phyloP scores from a whole-genome alignment of 2,113 vertebrate genomes.

The Saccopteryx leptura region DNA sequence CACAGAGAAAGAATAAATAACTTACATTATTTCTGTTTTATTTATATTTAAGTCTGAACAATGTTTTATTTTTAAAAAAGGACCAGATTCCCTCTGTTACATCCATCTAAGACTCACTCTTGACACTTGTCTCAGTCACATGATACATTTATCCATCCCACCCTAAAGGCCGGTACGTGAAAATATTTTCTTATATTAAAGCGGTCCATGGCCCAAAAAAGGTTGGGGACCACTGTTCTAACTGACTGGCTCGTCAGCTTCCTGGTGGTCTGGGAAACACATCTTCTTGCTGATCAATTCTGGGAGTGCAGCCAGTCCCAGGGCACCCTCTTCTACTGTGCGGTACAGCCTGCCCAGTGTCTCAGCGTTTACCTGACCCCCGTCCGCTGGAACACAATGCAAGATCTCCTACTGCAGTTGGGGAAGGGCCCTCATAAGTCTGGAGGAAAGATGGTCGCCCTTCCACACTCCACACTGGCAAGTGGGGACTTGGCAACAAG shows the following conservation, averaged over 20 bases:
- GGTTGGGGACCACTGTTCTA: too few species aligned
- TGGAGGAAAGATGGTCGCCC: background rate
- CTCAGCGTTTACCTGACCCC: background rate
- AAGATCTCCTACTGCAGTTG: background rate
- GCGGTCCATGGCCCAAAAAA: too few species aligned
- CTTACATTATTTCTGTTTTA: too few species aligned
- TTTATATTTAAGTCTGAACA: too few species aligned
- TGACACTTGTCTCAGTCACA: too few species aligned
- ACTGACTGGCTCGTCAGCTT: background rate
- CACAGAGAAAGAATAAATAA: too few species aligned
- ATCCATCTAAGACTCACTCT: too few species aligned
- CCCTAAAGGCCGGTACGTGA: too few species aligned
- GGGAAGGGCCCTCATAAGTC: background rate
- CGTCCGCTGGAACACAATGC: background rate
- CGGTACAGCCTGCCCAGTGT: background rate
- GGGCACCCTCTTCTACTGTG: background rate
- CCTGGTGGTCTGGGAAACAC: background rate
- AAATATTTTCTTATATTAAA: too few species aligned
- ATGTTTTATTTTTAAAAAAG: too few species aligned
- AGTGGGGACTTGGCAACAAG: background rate
- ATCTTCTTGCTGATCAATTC: background rate
- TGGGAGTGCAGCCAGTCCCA: background rate
- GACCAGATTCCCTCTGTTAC: too few species aligned
- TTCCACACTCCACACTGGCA: background rate
- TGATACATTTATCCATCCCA: too few species aligned